Evolutionary conservation across 2,113 vertebrate genomes (phyloP).

Genomic region (Stictonetta naevosa): DNA sequence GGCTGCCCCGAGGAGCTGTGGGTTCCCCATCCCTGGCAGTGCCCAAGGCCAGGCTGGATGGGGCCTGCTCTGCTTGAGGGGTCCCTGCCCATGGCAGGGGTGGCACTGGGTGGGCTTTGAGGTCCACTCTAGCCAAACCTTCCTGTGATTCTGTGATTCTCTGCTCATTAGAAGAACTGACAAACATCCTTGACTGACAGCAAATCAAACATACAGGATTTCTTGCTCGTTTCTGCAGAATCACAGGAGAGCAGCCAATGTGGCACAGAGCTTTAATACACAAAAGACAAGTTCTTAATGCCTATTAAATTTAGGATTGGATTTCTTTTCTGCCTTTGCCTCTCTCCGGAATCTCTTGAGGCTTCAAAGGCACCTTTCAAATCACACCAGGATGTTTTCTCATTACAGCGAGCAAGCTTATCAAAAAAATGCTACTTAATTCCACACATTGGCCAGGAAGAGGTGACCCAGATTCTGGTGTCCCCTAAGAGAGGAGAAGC

Average conservation of each 20-base stretch:
- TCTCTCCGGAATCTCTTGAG: not conserved
- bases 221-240: not conserved
- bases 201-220: not conserved
- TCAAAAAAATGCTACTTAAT: constrained; percentile 1
- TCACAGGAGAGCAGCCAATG: not conserved
- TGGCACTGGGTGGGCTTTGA: too few species aligned
- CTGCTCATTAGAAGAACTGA: not conserved
- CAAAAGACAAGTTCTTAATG: not conserved
- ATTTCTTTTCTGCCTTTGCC: not conserved
- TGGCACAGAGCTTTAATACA: not conserved
- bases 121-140: too few species aligned
- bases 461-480: constrained; percentile 24
- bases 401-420: constrained; percentile 13
- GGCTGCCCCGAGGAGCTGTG: too few species aligned
- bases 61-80: too few species aligned
- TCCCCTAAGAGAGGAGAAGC: not conserved
- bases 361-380: constrained; percentile 55
- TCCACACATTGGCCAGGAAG: not conserved
- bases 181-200: fast-evolving
- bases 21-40: too few species aligned
- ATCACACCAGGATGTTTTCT: not conserved
- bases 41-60: too few species aligned
- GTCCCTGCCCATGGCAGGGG: too few species aligned
- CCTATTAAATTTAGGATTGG: constrained; percentile 9
- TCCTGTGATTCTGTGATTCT: too few species aligned